A percentile compares a stretch with the other conserved stretches of the same genome.
phyloP scores from a whole-genome alignment of 2,113 vertebrate genomes.

The Pantherophis guttatus region DNA sequence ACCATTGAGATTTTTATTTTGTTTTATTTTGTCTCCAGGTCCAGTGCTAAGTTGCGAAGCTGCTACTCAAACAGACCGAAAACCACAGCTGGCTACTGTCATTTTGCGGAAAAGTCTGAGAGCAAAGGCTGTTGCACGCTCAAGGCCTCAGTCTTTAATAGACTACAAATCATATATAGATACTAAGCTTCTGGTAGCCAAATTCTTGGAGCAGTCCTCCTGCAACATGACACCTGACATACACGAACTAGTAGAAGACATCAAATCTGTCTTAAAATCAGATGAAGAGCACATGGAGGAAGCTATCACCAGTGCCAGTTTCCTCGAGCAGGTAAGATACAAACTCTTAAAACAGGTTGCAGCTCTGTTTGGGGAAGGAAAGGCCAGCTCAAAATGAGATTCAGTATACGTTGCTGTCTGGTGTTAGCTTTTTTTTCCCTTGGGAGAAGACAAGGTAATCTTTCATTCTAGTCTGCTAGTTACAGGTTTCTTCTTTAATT shows the following conservation, averaged over 20 bases:
- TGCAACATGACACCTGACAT: conserved; percentile 76
- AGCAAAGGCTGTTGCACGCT: conserved; percentile 35
- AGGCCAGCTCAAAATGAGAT: not conserved
- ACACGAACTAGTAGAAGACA: conserved; percentile 78
- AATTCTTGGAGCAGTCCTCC: conserved; percentile 78
- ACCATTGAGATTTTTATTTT: conserved; percentile 30
- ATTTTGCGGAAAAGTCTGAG: conserved; percentile 58
- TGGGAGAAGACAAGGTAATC: not conserved
- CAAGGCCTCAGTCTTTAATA: conserved; percentile 76
- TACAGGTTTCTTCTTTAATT: not conserved
- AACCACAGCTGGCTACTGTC: conserved; percentile 52
- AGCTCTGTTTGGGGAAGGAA: not conserved
- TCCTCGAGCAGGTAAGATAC: conserved; percentile 76
- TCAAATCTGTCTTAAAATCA: conserved; percentile 79
- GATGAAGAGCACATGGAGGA: conserved; percentile 85
- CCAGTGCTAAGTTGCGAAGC: conserved; percentile 69
- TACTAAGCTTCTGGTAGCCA: conserved; percentile 75
- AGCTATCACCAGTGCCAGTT: conserved; percentile 78
- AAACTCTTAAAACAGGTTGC: not conserved
- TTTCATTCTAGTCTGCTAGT: not conserved
- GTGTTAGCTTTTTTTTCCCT: not conserved
- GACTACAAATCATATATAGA: conserved; percentile 80
- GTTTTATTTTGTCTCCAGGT: conserved; percentile 45
- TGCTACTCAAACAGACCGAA: conserved; percentile 68
- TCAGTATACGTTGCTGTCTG: not conserved